phyloP scores from a whole-genome alignment of 2,888 invertebrate species.

The Apotomis capreana region DNA sequence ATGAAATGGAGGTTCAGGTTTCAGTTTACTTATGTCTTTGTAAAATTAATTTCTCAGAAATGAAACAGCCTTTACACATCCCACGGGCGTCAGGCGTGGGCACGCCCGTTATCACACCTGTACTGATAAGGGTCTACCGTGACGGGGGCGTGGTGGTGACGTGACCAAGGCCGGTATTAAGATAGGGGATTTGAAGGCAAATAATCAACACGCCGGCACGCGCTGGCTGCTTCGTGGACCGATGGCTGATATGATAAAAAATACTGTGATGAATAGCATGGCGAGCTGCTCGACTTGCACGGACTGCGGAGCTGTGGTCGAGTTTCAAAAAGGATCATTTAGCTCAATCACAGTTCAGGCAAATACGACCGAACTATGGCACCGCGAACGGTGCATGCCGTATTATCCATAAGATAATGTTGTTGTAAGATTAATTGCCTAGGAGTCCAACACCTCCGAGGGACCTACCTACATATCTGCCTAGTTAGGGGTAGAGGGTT shows the following conservation, averaged over 20 bases:
- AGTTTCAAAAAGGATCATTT: too few relatives aligned
- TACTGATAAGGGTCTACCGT: conserved; percentile 36
- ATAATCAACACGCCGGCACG: neutral
- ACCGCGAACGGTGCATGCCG: too few relatives aligned
- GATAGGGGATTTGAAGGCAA: neutral
- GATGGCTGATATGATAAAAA: neutral
- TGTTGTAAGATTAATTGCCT: too few relatives aligned
- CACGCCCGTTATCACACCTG: neutral
- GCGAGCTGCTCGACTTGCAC: neutral
- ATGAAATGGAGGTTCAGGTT: neutral
- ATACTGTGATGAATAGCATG: too few relatives aligned
- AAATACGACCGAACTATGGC: too few relatives aligned
- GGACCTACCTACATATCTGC: too few relatives aligned
- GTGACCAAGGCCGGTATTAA: conserved; percentile 15
- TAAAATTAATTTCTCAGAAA: neutral
- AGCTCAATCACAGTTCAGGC: too few relatives aligned
- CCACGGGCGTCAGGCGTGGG: conserved; percentile 13
- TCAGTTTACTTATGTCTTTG: neutral
- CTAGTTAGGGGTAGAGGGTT: too few relatives aligned
- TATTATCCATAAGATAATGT: too few relatives aligned
- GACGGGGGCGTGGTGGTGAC: conserved; percentile 47
- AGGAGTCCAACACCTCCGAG: too few relatives aligned
- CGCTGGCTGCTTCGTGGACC: conserved; percentile 3
- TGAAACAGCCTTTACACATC: conserved; percentile 18
- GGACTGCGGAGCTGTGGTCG: neutral